Evolutionary conservation across 2,113 vertebrate species (phyloP).

Genomic region (Lasiurus borealis): DNA sequence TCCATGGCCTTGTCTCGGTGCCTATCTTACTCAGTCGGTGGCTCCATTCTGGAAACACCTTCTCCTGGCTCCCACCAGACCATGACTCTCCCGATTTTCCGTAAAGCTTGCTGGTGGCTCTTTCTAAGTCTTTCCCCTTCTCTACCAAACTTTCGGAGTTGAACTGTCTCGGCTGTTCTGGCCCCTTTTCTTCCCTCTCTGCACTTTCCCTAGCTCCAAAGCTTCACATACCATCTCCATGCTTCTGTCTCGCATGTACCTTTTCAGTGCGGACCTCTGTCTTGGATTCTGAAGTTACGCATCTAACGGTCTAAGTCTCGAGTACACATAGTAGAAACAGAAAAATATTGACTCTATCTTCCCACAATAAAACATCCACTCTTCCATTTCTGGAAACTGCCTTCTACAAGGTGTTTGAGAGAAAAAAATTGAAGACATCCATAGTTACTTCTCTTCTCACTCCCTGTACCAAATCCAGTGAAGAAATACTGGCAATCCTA

Average conservation of each 20-base stretch:
- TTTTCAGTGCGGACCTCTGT: not conserved
- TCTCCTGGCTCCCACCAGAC: not conserved
- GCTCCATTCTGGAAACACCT: not conserved
- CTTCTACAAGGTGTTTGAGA: slow-evolving; percentile 11
- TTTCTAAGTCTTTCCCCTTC: slow-evolving; percentile 27
- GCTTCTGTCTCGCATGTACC: not conserved
- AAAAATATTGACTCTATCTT: slow-evolving; percentile 4
- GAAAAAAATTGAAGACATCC: not conserved
- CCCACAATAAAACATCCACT: not conserved
- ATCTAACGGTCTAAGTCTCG: slow-evolving; percentile 11
- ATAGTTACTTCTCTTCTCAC: slow-evolving; percentile 10
- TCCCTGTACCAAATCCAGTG: not conserved
- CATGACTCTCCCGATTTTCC: not conserved
- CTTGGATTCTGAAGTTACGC: not conserved
- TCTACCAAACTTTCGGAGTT: not conserved
- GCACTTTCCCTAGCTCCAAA: not conserved
- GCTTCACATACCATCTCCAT: not conserved
- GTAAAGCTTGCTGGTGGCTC: not conserved
- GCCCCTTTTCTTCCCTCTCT: not conserved
- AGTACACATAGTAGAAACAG: not conserved
- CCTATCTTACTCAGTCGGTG: not conserved
- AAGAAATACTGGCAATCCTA: not conserved
- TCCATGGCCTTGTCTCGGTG: not conserved
- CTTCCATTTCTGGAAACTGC: slow-evolving; percentile 13
- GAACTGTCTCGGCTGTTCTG: not conserved